Evolutionary conservation across 2,797 vertebrate species (phyloP), one percentile per base, ranked within the genome.

Genomic region (Astyanax mexicanus): DNA sequence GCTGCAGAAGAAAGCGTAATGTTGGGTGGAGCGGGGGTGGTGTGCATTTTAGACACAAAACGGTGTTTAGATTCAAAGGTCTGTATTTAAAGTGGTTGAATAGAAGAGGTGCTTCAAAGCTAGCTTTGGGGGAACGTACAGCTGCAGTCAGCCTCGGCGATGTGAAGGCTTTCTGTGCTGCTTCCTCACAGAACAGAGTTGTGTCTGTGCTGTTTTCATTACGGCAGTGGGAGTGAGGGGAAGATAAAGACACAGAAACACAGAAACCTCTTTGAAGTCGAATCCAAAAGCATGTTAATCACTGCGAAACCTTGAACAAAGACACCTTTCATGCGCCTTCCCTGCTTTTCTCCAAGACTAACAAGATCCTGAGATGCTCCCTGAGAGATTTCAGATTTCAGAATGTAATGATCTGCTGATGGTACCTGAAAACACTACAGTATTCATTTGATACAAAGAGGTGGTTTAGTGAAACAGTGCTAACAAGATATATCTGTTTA

Each of bases 281-380:
- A 61, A 62, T 65, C 72, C 76, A 68, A 73, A 78, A 78, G 44
- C 69, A 72, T 78, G 76, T 52, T 78, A 78, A 78, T 79, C 64
- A 69, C 15, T 11, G 70, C 8, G 44, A 45, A 67, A 78, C 64
- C 77, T 45, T 1, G 37, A 79, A 79, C 70, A 73, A 69, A 73
- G 71, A 37, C 42, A 29, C 35, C 62, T 67, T 77, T 72, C 42
- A 72, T 73, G 64, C n/a, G 11, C 69, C 45, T 67, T 52, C 45
- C 17, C 3, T 10, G 64, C 62, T 29, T 15, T 60, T 60, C 51
- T 61, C 15, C 32, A 47, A 7, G 27, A 37, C 32, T 62, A 54
- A 74, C 44, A 19, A 62, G 70, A 64, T 69, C 68, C 13, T 6
- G 40, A 37, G 55, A 52, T 25, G 61, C 40, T 37, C 69, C 62